Base-by-base conservation (phyloP, 2,888 invertebrate species). In the Athripsodes cinereus region DNA sequence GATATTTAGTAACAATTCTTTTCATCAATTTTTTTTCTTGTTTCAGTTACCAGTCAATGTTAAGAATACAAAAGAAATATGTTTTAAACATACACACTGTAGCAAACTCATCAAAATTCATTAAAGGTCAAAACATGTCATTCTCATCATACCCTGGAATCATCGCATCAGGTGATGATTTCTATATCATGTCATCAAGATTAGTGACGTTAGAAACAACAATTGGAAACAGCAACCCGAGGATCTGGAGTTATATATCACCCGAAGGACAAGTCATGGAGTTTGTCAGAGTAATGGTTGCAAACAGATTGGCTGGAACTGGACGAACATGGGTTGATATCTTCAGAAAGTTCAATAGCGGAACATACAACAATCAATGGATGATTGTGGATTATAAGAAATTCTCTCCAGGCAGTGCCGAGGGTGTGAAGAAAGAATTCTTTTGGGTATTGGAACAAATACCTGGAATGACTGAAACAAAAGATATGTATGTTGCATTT, bases 301-400 rank as follows among this genome's bases (percentile, higher is more conserved):
- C 88, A 5, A 88, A 85, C 68, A 74, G 87, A 2, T 68, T 88
- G 64, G 84, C 87, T 1, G 69, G 68, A 10, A 70, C 69, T 64
- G 87, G 85, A 6, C 62, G 70, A 35, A 74, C 81, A 63, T 88
- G 88, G 88, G 74, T 76, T 10, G 67, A 76, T 1, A 69, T 79
- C 10, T 87, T 87, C 71, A 66, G 73, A 10, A 68, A 69, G 31
- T 78, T 80, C 70, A 88, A 88, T 74, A 86, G 86, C 68, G 88
- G 88, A 60, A 88, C 87, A 34, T 86, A 88, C 72, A 88, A 88
- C 70, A 88, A 88, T 68, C 86, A 88, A 68, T 88, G 87, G 87
- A 86, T 74, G 78, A 72, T 81, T 56, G 78, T 88, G 20, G 85
- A 88, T 71, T 88, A 86, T 72, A 85, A 85, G 19, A 73, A 74